phyloP scores from a whole-genome alignment of 2,888 invertebrate species.

The Camptogramma bilineatum region DNA sequence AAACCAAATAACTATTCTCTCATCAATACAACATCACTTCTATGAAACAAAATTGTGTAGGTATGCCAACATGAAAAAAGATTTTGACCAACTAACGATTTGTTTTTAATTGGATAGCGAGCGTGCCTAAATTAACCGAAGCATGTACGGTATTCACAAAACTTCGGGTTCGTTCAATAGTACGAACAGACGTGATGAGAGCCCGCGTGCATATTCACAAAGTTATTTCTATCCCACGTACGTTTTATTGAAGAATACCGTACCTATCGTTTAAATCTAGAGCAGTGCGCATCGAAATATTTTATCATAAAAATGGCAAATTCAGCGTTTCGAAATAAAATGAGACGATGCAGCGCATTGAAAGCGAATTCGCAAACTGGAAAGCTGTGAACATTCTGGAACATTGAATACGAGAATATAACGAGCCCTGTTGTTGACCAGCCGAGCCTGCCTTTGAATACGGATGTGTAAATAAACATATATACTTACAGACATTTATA shows the following conservation, averaged over 20 bases:
- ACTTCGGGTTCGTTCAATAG: conserved; percentile 15
- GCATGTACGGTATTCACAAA: conserved; percentile 13
- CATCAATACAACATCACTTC: background rate
- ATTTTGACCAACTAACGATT: background rate
- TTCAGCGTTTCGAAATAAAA: conserved; percentile 58
- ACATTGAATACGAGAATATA: conserved; percentile 65
- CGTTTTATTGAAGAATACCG: conserved; percentile 13
- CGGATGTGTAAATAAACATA: conserved; percentile 30
- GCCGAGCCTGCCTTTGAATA: conserved; percentile 33
- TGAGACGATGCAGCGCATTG: conserved; percentile 59
- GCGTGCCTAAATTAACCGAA: conserved; percentile 19
- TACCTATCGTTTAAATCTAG: conserved; percentile 30
- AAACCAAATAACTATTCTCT: background rate
- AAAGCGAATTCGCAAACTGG: conserved; percentile 64
- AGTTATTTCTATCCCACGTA: conserved; percentile 13
- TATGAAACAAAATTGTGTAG: background rate
- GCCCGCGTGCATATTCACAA: conserved; percentile 5
- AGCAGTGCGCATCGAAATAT: conserved; percentile 51
- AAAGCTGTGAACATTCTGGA: conserved; percentile 65
- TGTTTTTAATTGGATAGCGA: conserved; percentile 11
- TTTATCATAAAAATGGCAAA: conserved; percentile 54
- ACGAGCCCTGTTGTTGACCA: conserved; percentile 52
- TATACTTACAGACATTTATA: background rate
- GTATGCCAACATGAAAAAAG: no score
- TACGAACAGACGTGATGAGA: conserved; percentile 18